Base-by-base conservation (phyloP, 2,888 invertebrate species). In the Tubulanus polymorphus region DNA sequence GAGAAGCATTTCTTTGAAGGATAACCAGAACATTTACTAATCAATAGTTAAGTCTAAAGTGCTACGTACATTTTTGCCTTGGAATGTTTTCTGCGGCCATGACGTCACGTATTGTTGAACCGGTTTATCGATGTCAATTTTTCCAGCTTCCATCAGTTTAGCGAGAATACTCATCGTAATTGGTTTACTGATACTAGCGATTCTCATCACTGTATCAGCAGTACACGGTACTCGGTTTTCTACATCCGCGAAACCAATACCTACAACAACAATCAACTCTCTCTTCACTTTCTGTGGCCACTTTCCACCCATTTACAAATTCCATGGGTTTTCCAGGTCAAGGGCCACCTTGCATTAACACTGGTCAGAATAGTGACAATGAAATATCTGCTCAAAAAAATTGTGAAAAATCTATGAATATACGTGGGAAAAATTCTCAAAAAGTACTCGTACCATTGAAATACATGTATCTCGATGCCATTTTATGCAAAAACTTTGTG, bases 141-240 rank as follows among this genome's bases (percentile, higher is more conserved):
- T 76, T 0, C 81, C 82, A 32, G 76, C 71, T 65, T 85, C 82
- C 66, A 79, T 74, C 2, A 83, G 70, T 63, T 79, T 79, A 25
- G 81, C 84, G 46, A 83, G 78, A 28, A 82, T 73, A 15, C 81
- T 74, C 75, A 83, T 81, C 15, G 84, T 83, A 56, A 85, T 75
- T 15, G 82, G 68, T 67, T 85, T 85, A 67, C 83, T 83, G 60
- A 85, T 84, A 64, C 84, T 84, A 37, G 84, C 85, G 54, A 85
- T 84, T 32, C 85, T 72, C 79, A 85, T 81, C 0, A 84, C 80
- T 18, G 82, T 79, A 10, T 79, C 68, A 12, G 79, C 67, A 8
- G 69, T 65, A 67, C 82, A 82, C 2, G 69, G 71, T 5, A 80
- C 70, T 41, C 75, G 59, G 59, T 83, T 83, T 70, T 85, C 85